Percentiles rank a stretch among this genome's conserved stretches.
These are phyloP conservation scores for Xyrauchen texanus DNA, from an alignment of 2,113 vertebrate genomes.

Conservation along the genomic window DNA sequence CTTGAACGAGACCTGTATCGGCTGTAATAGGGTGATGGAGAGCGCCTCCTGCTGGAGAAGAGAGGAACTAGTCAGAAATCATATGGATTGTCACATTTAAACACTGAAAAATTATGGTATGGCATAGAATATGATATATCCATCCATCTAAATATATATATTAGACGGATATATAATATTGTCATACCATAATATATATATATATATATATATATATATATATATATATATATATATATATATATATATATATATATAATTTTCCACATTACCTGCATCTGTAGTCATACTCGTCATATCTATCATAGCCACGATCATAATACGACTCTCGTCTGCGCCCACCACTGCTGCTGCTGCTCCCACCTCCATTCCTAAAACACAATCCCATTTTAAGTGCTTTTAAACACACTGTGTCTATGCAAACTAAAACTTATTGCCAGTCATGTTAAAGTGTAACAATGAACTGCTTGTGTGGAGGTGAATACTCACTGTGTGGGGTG, in stretches of 20 bases:
- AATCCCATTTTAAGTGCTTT: not conserved
- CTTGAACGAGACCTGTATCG: conserved; percentile 88
- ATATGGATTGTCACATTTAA: not conserved
- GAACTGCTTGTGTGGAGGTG: too few relatives aligned
- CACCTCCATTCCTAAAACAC: conserved; percentile 41
- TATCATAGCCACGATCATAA: conserved; percentile 84
- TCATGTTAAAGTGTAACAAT: not conserved
- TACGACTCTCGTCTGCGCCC: conserved; percentile 84
- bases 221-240: not conserved
- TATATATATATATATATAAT: not conserved
- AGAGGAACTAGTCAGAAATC: not conserved
- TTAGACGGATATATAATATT: too few relatives aligned
- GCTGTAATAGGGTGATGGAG: conserved; percentile 90
- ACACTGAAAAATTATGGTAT: too few relatives aligned
- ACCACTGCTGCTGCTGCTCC: conserved; percentile 63
- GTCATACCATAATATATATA: too few relatives aligned
- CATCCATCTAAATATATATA: not conserved
- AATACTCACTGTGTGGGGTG: conserved; percentile 86
- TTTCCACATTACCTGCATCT: conserved; percentile 79
- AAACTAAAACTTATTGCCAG: not conserved
- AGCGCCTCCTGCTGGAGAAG: conserved; percentile 77
- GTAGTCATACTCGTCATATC: conserved; percentile 90
- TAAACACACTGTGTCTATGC: not conserved
- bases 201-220: not conserved
- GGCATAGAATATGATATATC: too few relatives aligned